Conservation (phyloP, 1,140 invertebrate genomes). For the Elymnias hypermnestra region DNA sequence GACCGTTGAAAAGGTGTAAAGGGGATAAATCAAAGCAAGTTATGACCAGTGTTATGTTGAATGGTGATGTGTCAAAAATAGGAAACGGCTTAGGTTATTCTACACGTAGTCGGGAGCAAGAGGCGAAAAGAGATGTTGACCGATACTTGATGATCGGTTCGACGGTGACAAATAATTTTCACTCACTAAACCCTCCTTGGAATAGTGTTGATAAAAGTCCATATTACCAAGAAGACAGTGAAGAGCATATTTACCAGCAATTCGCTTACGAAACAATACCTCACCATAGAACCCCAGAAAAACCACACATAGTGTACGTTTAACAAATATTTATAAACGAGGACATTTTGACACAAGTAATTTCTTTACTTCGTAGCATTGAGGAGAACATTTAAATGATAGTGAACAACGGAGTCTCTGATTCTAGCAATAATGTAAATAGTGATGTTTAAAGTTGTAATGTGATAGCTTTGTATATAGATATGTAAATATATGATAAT, state of each 20-base stretch:
- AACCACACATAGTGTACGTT: slow-evolving; percentile 80
- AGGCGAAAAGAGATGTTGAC: slow-evolving; percentile 74
- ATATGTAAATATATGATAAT: slow-evolving; percentile 56
- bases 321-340: slow-evolving; percentile 68
- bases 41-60: slow-evolving; percentile 71
- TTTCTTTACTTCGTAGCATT: slow-evolving; percentile 39
- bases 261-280: slow-evolving; percentile 77
- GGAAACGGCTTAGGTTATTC: slow-evolving; percentile 70
- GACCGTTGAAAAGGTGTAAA: slow-evolving; percentile 73
- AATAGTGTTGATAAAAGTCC: slow-evolving; percentile 74
- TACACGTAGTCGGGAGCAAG: slow-evolving; percentile 63
- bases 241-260: slow-evolving; percentile 77
- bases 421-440: slow-evolving; percentile 72
- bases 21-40: slow-evolving; percentile 74
- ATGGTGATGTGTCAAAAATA: slow-evolving; percentile 69
- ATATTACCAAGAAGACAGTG: slow-evolving; percentile 69
- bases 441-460: slow-evolving; percentile 68
- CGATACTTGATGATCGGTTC: slow-evolving; percentile 77
- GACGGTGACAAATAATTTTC: slow-evolving; percentile 76
- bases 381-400: slow-evolving; percentile 40
- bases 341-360: slow-evolving; percentile 47
- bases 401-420: slow-evolving; percentile 39
- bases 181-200: slow-evolving; percentile 77
- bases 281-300: slow-evolving; percentile 71
- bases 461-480: slow-evolving; percentile 75